Evolutionary conservation across 2,113 vertebrate genomes (phyloP).

Genomic region (Emydura subglobosa): DNA sequence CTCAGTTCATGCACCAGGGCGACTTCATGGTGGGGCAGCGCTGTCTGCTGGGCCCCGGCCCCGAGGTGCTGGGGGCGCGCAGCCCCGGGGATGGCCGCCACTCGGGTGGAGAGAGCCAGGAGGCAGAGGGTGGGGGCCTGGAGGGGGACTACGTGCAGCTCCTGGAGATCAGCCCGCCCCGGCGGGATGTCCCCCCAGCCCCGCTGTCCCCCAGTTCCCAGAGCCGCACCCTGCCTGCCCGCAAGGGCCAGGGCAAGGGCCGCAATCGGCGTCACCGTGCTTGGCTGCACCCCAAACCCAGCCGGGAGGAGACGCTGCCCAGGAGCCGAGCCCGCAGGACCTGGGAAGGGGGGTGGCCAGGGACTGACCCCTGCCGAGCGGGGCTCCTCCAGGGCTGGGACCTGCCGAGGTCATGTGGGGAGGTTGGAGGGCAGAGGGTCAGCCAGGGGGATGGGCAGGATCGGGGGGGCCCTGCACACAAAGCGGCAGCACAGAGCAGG

Average conservation of each 20-base stretch:
- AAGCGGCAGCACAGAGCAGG: slow-evolving; percentile 21
- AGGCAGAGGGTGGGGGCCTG: slow-evolving; percentile 13
- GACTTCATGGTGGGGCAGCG: slow-evolving; percentile 73
- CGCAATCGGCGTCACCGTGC: slow-evolving; percentile 79
- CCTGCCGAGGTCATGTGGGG: neutral
- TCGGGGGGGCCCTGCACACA: neutral
- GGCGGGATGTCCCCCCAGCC: slow-evolving; percentile 79
- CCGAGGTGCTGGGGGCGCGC: slow-evolving; percentile 36
- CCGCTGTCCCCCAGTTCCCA: slow-evolving; percentile 76
- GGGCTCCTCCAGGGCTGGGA: neutral
- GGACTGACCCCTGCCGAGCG: neutral
- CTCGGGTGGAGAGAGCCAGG: slow-evolving; percentile 29
- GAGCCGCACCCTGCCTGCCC: slow-evolving; percentile 83
- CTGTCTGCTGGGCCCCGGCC: neutral
- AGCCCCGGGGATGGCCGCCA: slow-evolving; percentile 52
- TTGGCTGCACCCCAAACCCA: slow-evolving; percentile 77
- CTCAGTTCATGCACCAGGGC: slow-evolving; percentile 86
- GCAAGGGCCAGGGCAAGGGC: slow-evolving; percentile 78
- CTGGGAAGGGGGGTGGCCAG: neutral
- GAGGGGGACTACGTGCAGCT: slow-evolving; percentile 87
- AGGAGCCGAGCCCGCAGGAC: neutral
- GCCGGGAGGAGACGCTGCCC: slow-evolving; percentile 41
- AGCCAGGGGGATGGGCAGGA: neutral
- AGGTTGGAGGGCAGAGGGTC: neutral
- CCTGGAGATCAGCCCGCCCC: slow-evolving; percentile 80